These are phyloP conservation scores for Tyto alba DNA, from an alignment of 2,113 vertebrate genomes.

Conservation along the genomic window DNA sequence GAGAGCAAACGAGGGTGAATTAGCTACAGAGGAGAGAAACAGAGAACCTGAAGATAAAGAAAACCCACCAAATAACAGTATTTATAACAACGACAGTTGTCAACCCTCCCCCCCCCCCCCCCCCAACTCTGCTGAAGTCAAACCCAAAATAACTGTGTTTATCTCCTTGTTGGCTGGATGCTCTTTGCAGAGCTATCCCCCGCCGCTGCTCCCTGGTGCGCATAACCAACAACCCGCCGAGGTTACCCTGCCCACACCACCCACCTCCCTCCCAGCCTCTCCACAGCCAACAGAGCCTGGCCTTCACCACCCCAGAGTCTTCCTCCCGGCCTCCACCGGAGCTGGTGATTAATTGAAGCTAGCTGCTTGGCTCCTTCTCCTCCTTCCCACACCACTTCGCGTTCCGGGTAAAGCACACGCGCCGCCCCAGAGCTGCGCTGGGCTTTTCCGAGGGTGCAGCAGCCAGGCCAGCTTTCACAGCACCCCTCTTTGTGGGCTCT, in stretches of 20 bases:
- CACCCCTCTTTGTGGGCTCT: background rate
- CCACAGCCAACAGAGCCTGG: background rate
- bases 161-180: accelerated
- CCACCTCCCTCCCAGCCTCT: background rate
- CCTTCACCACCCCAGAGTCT: background rate
- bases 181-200: background rate
- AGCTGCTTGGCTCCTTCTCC: background rate
- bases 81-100: background rate
- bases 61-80: background rate
- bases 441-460: background rate
- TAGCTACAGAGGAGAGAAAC: background rate
- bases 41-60: background rate
- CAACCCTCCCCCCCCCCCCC: background rate
- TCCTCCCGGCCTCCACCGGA: background rate
- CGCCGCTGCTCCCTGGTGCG: accelerated
- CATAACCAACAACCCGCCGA: accelerated
- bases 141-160: background rate
- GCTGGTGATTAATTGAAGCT: background rate
- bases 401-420: background rate
- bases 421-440: background rate
- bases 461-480: background rate
- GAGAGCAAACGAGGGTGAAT: accelerated
- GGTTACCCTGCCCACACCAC: background rate
- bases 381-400: background rate
- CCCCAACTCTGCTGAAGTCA: background rate